Base-by-base conservation (phyloP, 2,888 invertebrate species). In the Camponotus fellah region DNA sequence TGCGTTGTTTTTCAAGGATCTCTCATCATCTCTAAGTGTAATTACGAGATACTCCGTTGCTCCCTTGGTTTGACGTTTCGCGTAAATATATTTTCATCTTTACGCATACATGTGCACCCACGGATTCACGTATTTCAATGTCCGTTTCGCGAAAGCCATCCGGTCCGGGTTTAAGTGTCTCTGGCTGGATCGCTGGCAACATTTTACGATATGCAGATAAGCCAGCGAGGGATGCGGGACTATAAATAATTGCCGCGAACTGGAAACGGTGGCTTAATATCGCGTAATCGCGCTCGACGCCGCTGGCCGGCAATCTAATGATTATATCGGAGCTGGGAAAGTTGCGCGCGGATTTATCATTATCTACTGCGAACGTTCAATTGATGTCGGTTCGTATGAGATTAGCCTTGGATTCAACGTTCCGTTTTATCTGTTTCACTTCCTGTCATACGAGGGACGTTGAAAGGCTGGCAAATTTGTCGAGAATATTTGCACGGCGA, bases 141-240 rank as follows among this genome's bases (percentile, higher is more conserved):
- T 77, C 68, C 68, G 56, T 77, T 68, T 77, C 26, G 68, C 77
- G 43, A 77, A 58, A 68, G 32, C 68, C 58, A 43, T 77, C 77
- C 68, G 77, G 66, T 21, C 32, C 26, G 21, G n/a, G 43, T 46
- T 75, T 14, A 43, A 32, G 17, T 49, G 75, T 76, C 75, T 75
- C 77, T 53, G 66, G 34, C 40, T 9, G 46, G 34, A 14, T 75
- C 49, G 62, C 62, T 34, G 21, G 53, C 34, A 26, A 37, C 77
- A 14, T 68, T 77, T 77, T 77, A 77, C 43, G 77, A 77, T 77
- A 77, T 77, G 77, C 77, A 77, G 68, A 77, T 77, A 68, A 77
- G 68, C 77, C 56, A 43, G 21, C 43, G 6, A 21, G 68, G 43
- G 77, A 77, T 77, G 77, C 77, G 58, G 77, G 68, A n/a, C 68